These are phyloP conservation scores for Borostomias antarcticus DNA, from an alignment of 2,797 vertebrate genomes.

Conservation along the genomic window DNA sequence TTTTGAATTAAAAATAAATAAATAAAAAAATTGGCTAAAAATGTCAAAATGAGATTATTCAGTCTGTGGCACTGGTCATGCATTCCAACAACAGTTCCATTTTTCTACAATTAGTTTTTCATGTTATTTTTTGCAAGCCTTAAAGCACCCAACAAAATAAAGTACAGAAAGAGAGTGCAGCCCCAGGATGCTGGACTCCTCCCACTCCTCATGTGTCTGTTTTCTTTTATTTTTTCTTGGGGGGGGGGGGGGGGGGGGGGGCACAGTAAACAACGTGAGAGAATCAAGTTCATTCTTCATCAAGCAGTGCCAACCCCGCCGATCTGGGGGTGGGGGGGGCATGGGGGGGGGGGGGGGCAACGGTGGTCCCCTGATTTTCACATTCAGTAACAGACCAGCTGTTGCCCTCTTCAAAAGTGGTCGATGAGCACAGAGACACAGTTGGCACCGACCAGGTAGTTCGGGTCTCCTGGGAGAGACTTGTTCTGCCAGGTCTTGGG, in stretches of 20 bases:
- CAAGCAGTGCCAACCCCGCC: constrained; percentile 67
- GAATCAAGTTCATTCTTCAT: constrained; percentile 83
- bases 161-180: constrained; percentile 55
- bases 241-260: constrained; percentile 3
- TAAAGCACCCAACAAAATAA: constrained; percentile 75
- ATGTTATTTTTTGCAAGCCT: constrained; percentile 84
- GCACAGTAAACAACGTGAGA: constrained; percentile 76
- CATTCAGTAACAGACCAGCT: constrained; percentile 89
- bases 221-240: constrained; percentile 35
- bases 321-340: constrained; percentile 47
- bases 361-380: constrained; percentile 64
- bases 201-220: constrained; percentile 32
- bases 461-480: constrained; percentile 97
- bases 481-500: constrained; percentile 99
- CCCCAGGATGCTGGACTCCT: constrained; percentile 59
- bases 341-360: constrained; percentile 26
- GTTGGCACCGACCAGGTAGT: constrained; percentile 99
- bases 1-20: constrained; percentile 30
- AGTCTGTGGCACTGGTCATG: constrained; percentile 82
- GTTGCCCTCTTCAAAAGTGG: constrained; percentile 93
- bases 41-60: constrained; percentile 73
- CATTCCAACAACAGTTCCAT: constrained; percentile 83
- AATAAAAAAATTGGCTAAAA: constrained; percentile 70
- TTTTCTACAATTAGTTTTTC: constrained; percentile 69
- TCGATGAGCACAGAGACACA: constrained; percentile 99